Evolutionary conservation across 2,797 vertebrate species (phyloP).

Genomic region (Benthosema pterotum): DNA sequence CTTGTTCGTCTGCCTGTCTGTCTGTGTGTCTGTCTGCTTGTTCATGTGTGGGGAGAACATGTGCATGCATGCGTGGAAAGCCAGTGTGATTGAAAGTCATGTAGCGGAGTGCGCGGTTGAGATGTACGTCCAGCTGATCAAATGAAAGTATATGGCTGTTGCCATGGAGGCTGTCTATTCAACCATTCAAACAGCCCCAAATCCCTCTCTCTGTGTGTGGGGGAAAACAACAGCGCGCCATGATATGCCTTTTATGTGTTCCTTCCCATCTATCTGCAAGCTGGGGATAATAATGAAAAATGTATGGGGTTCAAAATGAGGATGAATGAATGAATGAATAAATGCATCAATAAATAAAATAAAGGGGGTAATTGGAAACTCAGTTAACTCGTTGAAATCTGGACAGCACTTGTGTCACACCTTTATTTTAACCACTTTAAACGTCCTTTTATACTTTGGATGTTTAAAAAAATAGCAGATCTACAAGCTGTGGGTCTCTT

Average conservation of each 20-base stretch:
- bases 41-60: not conserved
- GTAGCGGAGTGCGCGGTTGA: not conserved
- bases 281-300: slow-evolving; percentile 30
- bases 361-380: slow-evolving; percentile 14
- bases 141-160: slow-evolving; percentile 48
- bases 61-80: not conserved
- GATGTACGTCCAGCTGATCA: slow-evolving; percentile 30
- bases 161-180: slow-evolving; percentile 47
- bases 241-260: slow-evolving; percentile 25
- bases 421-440: no score
- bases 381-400: not conserved
- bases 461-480: no score
- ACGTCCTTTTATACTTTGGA: no score
- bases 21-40: slow-evolving; percentile 10
- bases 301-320: slow-evolving; percentile 3
- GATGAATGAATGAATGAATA: no score
- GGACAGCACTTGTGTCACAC: no score
- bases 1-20: slow-evolving; percentile 7
- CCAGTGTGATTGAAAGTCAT: slow-evolving; percentile 1
- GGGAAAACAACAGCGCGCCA: slow-evolving; percentile 24
- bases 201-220: slow-evolving; percentile 23
- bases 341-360: not conserved
- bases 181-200: slow-evolving; percentile 41
- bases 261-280: not conserved
- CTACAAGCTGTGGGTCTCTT: no score